Evolutionary conservation across 2,797 vertebrate species (phyloP).

Genomic region (Pipistrellus pipistrellus): DNA sequence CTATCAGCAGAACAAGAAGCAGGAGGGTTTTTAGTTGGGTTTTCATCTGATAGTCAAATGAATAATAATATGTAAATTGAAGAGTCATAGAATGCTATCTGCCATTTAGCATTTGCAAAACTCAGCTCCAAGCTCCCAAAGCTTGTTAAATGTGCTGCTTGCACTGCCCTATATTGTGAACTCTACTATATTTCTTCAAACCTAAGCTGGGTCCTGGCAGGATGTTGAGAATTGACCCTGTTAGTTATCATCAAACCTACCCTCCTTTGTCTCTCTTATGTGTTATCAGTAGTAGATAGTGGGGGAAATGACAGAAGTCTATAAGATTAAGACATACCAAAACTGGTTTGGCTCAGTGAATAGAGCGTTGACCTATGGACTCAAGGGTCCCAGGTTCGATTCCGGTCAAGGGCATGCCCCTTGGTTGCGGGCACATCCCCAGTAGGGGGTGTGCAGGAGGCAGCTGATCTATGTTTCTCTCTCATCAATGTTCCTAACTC

Average conservation of each 20-base stretch:
- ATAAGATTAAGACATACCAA: background rate
- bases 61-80: slow-evolving; percentile 35
- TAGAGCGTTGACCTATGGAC: too few species aligned
- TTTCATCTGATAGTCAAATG: slow-evolving; percentile 59
- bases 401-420: too few species aligned
- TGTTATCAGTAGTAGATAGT: background rate
- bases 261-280: slow-evolving; percentile 6
- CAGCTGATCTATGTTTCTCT: too few species aligned
- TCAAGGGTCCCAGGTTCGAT: too few species aligned
- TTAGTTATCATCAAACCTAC: slow-evolving; percentile 47
- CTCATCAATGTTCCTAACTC: too few species aligned
- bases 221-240: slow-evolving; percentile 52
- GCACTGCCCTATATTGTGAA: background rate
- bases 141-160: slow-evolving; percentile 51
- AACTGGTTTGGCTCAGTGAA: too few species aligned
- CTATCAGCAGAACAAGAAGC: background rate
- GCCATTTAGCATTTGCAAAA: slow-evolving; percentile 2
- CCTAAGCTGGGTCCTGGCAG: slow-evolving; percentile 30
- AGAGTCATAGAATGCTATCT: slow-evolving; percentile 45
- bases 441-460: too few species aligned
- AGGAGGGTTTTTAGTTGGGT: background rate
- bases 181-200: slow-evolving; percentile 26
- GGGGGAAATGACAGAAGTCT: slow-evolving; percentile 26
- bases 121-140: slow-evolving; percentile 47
- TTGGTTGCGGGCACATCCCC: too few species aligned